phyloP scores from a whole-genome alignment of 2,113 vertebrate genomes.

The Pandion haliaetus region DNA sequence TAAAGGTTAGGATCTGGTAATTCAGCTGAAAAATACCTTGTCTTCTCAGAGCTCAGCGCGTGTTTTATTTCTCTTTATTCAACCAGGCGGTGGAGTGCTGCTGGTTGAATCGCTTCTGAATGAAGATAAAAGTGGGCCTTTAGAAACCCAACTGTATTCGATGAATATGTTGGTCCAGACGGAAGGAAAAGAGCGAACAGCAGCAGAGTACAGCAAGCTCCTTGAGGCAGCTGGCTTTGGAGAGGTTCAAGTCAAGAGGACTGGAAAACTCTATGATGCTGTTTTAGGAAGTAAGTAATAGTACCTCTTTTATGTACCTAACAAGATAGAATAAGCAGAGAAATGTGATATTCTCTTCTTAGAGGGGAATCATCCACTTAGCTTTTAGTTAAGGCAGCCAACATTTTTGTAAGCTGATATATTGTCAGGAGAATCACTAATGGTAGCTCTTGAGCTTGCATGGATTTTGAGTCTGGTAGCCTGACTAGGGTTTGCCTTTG shows the following conservation, averaged over 20 bases:
- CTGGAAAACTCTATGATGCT: conserved; percentile 80
- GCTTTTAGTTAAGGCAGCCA: not conserved
- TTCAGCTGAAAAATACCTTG: not conserved
- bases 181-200: conserved; percentile 81
- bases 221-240: conserved; percentile 80
- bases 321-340: not conserved
- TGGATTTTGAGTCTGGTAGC: not conserved
- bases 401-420: not conserved
- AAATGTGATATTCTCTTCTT: not conserved
- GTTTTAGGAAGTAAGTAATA: conserved; percentile 78
- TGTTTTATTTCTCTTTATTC: not conserved
- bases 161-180: conserved; percentile 91
- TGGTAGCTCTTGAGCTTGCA: not conserved
- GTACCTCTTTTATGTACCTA: not conserved
- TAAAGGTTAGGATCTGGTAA: not conserved
- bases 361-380: not conserved
- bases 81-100: conserved; percentile 79
- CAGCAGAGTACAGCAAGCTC: conserved; percentile 74
- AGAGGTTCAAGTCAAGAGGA: conserved; percentile 60
- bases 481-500: not conserved
- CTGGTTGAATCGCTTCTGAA: conserved; percentile 80
- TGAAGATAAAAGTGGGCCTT: conserved; percentile 79
- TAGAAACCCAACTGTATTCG: conserved; percentile 79
- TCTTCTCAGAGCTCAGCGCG: not conserved
- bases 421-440: not conserved